A percentile compares a stretch with the other conserved stretches of the same genome.
Conservation (phyloP, 2,113 vertebrate genomes). For the Microcebus tavaratra region DNA sequence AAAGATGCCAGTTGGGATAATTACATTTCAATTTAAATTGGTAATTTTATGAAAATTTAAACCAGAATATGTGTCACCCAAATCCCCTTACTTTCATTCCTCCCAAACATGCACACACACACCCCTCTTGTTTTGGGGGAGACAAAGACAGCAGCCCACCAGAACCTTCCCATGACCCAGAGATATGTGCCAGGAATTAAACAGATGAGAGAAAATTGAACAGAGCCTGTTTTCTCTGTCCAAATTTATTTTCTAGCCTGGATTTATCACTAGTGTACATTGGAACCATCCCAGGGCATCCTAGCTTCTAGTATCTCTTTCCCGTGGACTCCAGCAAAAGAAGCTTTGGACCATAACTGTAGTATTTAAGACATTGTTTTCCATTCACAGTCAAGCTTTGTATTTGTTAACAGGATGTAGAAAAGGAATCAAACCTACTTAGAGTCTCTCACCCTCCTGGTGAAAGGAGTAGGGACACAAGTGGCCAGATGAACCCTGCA, state of each 20-base stretch:
- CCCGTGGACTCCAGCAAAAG: conserved; percentile 63
- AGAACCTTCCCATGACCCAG: conserved; percentile 78
- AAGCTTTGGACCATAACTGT: conserved; percentile 71
- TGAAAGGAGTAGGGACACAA: conserved; percentile 68
- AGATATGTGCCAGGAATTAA: conserved; percentile 75
- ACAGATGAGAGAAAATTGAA: conserved; percentile 78
- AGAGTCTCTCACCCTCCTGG: conserved; percentile 72
- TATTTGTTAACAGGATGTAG: conserved; percentile 59
- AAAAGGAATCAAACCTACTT: conserved; percentile 61
- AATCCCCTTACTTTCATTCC: conserved; percentile 74
- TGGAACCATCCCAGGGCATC: conserved; percentile 74
- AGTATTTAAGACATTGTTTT: conserved; percentile 74
- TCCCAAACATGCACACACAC: conserved; percentile 56
- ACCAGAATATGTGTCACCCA: conserved; percentile 70
- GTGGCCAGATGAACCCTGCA: conserved; percentile 74
- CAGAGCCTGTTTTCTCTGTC: conserved; percentile 72
- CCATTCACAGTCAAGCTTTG: conserved; percentile 71
- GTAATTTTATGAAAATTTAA: conserved; percentile 87
- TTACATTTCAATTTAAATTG: conserved; percentile 88
- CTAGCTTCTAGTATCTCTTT: conserved; percentile 70
- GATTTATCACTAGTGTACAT: conserved; percentile 73
- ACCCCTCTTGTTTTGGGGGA: conserved; percentile 72
- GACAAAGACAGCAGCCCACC: conserved; percentile 72
- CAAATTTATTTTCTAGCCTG: conserved; percentile 72
- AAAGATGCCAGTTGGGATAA: conserved; percentile 87